Evolutionary conservation across 1,140 invertebrate species (phyloP), one percentile per base, ranked within the genome.

Genomic region (Drosophila lacteicornis): DNA sequence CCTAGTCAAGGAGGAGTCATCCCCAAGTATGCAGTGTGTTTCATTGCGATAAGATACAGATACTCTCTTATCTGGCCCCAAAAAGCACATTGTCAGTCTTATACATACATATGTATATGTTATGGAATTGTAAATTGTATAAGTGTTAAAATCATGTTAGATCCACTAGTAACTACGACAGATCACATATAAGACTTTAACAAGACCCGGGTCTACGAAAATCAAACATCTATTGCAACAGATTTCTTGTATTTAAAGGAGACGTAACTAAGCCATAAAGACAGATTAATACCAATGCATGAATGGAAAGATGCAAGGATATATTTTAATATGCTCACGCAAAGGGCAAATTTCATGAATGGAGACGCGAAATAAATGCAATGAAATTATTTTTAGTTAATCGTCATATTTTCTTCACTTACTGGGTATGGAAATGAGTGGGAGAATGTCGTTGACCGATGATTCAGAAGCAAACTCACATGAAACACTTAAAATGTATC

Each of bases 261-360:
- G 73, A 78, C 55, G 79, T 88, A 83, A 66, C 43, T 60, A 75
- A 73, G 76, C 53, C 76, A 66, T 67, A 76, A 75, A 75, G 69
- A 84, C 69, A 78, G 40, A 79, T 88, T 87, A 79, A 63, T 88
- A 80, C 36, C 38, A 57, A 71, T 25, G 53, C 47, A 69, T 49
- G 30, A 47, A 85, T 40, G 38, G 22, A 40, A 19, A 15, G 4
- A 74, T 70, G 60, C 33, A 65, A 71, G 57, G 33, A 79, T 58
- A 69, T 85, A 88, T 88, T 78, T 87, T 88, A 53, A 87, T 83
- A 88, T 90, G 65, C 68, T 80, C 83, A 83, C 53, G 40, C 38
- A 61, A 77, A 63, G 70, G 73, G 51, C 47, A 82, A 79, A 65
- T 79, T 60, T 73, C 67, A 60, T 71, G 12, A 67, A 77, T 47